phyloP scores from a whole-genome alignment of 2,888 invertebrate genomes.

The Phengaris alcon region DNA sequence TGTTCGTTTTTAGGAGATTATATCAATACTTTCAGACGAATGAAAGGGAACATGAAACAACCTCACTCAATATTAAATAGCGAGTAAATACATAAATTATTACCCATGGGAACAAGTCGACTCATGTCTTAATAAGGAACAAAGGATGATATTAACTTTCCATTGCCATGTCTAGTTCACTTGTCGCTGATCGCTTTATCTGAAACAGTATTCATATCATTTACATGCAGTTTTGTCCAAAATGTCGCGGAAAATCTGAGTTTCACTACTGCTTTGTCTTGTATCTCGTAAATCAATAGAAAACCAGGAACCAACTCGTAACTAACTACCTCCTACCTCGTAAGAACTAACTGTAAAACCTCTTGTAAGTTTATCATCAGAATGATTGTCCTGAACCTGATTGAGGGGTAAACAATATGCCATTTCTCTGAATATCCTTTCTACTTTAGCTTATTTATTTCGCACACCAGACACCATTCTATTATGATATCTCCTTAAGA shows the following conservation, averaged over 20 bases:
- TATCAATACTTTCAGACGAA: neutral
- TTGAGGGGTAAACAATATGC: neutral
- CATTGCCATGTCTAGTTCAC: conserved; percentile 27
- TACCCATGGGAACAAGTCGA: conserved; percentile 23
- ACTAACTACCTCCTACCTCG: no score
- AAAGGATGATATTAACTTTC: conserved; percentile 31
- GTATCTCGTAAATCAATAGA: neutral
- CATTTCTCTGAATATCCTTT: neutral
- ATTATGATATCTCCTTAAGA: conserved; percentile 32
- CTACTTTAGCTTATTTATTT: neutral
- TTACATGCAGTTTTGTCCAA: conserved; percentile 27
- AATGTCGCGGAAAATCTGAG: conserved; percentile 13
- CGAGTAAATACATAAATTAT: conserved; percentile 32
- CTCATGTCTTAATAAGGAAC: conserved; percentile 32
- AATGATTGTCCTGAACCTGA: neutral
- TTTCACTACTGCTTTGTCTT: conserved; percentile 21
- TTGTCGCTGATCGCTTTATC: conserved; percentile 27
- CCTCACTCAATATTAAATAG: conserved; percentile 28
- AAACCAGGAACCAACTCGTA: neutral
- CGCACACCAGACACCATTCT: neutral
- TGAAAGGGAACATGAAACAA: conserved; percentile 21
- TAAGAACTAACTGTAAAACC: no score
- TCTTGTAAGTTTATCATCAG: no score
- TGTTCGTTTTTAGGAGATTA: neutral
- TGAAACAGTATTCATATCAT: conserved; percentile 20